Evolutionary conservation across 2,888 invertebrate species (phyloP), one percentile per base, ranked within the genome.

Genomic region (Lithosia quadra): DNA sequence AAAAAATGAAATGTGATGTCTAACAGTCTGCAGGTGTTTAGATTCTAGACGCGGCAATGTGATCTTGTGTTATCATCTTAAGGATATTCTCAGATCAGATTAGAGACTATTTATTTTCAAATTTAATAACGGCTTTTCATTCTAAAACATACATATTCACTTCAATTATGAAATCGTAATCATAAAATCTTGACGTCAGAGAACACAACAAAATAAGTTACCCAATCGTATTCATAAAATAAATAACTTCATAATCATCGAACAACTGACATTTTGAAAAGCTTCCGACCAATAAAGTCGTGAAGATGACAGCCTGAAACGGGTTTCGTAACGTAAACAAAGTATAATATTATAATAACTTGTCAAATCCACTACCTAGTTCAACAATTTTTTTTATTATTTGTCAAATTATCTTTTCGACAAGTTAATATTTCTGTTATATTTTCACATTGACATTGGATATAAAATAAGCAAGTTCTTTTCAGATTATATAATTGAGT

Each of bases 251-350:
- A 10, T 62, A 55, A 68, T 71, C 55, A 59, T 33, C 39, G 22
- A 21, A 28, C 68, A 55, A 22, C 69, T 71, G 79, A 69, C 81
- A 80, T 65, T 72, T 69, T 65, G 63, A 61, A 72, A 80, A 73
- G 74, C 67, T 68, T 69, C 68, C 71, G 60, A 71, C 58, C 64
- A 78, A 72, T 76, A 70, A 43, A 57, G 59, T 64, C 63, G 65
- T 81, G 80, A 75, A 75, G 74, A 80, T 78, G 80, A 78, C 80
- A 81, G 68, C 63, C 63, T 75, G 76, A 83, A 77, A 76, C 74
- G 84, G 81, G 78, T 77, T 74, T 58, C 43, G 55, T 68, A 68
- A 65, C 74, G 77, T 73, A 76, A 81, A 83, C 73, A 75, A 74
- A 81, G 69, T 74, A 65, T 75, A 79, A 79, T 74, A 81, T 68